phyloP scores from a whole-genome alignment of 2,888 invertebrate species.

The Orthonychiurus folsomi region DNA sequence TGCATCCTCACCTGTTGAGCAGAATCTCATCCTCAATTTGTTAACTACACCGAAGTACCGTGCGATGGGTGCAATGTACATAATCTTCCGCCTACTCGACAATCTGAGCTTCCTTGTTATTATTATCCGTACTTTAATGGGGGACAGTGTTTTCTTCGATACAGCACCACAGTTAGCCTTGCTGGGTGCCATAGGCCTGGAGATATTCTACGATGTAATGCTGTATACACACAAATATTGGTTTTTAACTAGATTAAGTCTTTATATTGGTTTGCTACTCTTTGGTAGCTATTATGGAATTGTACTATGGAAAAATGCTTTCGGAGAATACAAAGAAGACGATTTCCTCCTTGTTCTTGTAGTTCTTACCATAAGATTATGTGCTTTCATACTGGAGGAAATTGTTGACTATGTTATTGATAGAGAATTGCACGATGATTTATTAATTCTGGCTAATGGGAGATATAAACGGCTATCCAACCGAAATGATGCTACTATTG shows the following conservation, averaged over 20 bases:
- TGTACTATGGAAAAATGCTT: not conserved
- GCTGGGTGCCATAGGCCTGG: not conserved
- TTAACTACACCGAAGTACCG: conserved; percentile 2
- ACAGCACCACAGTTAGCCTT: not conserved
- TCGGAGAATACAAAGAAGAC: not conserved
- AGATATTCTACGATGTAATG: not conserved
- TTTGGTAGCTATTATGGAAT: not conserved
- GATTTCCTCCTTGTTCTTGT: not conserved
- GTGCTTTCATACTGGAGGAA: conserved; percentile 2
- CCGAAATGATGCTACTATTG: not conserved
- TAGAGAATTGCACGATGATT: conserved; percentile 2
- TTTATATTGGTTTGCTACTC: not conserved
- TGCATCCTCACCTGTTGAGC: not conserved
- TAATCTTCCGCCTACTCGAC: conserved; percentile 3
- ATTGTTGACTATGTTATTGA: not conserved
- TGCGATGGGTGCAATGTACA: not conserved
- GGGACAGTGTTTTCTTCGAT: not conserved
- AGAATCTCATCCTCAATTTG: not conserved
- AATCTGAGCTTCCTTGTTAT: not conserved
- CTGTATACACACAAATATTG: not conserved
- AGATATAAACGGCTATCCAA: too few species aligned
- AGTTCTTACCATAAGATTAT: not conserved
- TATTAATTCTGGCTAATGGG: too few species aligned
- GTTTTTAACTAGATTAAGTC: not conserved
- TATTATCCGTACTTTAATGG: not conserved